These are phyloP conservation scores for Heptranchias perlo DNA, from an alignment of 2,113 vertebrate species.

Conservation along the genomic window DNA sequence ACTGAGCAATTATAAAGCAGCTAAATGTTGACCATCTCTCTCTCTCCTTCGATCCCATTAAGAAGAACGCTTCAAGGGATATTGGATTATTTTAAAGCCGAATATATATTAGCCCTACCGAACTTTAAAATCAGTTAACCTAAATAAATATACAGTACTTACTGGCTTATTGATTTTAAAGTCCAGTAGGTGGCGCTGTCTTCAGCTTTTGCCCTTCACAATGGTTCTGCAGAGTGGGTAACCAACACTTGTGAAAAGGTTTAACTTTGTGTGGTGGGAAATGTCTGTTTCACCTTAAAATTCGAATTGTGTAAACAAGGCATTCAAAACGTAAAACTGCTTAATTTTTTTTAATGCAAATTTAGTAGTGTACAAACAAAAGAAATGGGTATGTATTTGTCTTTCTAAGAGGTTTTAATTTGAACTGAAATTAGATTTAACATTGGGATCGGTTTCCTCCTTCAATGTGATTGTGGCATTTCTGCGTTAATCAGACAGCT, in stretches of 20 bases:
- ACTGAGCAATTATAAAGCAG: neutral
- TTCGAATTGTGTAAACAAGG: neutral
- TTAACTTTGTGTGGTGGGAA: neutral
- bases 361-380: neutral
- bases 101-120: neutral
- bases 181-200: neutral
- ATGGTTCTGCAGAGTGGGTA: neutral
- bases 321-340: neutral
- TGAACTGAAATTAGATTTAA: slow-evolving; percentile 22
- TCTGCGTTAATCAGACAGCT: neutral
- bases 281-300: neutral
- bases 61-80: neutral
- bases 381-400: neutral
- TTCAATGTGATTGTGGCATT: slow-evolving; percentile 10
- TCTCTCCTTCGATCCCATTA: neutral
- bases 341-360: neutral
- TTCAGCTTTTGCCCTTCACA: neutral
- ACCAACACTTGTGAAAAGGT: neutral
- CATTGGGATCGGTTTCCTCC: slow-evolving; percentile 13
- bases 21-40: neutral
- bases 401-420: neutral
- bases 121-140: neutral
- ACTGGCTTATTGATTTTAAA: neutral
- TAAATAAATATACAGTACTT: neutral
- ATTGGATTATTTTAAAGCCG: neutral